Percentiles rank a stretch among this genome's conserved stretches.
phyloP scores from a whole-genome alignment of 2,113 vertebrate genomes.

The Danio rerio region GRCz12tu NC_133184.1:14904501-14905000 shows the following conservation, averaged over 20 bases:
- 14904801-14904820: conserved; percentile 20
- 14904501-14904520: conserved; percentile 29
- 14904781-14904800: conserved; percentile 15
- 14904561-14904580: conserved; percentile 41
- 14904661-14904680: background rate
- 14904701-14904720: conserved; percentile 47
- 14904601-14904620: conserved; percentile 58
- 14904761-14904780: conserved; percentile 52
- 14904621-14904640: conserved; percentile 47
- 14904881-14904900: conserved; percentile 38
- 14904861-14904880: conserved; percentile 29
- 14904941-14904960: background rate
- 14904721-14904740: conserved; percentile 54
- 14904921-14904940: conserved; percentile 5
- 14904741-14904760: conserved; percentile 52
- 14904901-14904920: conserved; percentile 23
- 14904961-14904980: conserved; percentile 3
- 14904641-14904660: conserved; percentile 22
- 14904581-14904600: conserved; percentile 64
- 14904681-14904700: background rate
- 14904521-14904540: conserved; percentile 39
- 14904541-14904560: conserved; percentile 51
- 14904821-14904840: conserved; percentile 29
- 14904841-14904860: conserved; percentile 30
- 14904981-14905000: background rate